Base-by-base conservation (phyloP, 2,113 vertebrate genomes). In the Beaufortia kweichowensis region DNA sequence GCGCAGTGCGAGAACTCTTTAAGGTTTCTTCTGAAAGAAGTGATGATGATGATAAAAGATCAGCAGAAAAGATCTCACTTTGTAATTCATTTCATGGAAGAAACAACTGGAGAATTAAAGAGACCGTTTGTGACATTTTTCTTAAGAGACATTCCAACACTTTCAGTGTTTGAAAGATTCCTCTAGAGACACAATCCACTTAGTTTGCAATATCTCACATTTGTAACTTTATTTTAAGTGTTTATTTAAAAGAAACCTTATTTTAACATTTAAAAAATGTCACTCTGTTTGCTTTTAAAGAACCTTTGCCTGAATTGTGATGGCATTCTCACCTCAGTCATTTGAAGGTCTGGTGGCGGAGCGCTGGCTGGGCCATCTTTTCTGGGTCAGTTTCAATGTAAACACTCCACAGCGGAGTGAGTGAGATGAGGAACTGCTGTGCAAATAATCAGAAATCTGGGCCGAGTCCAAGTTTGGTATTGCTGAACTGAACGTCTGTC, bases 381-480 rank as follows among this genome's bases (percentile, higher is more conserved):
- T 75, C 68, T 71, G 62, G 50, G 75, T 63, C 29, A 43, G 21
- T 73, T 81, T 82, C 73, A 50, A 55, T 65, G 75, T 76, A 83
- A 85, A 82, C 73, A 77, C 81, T 64, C 60, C 33, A 65, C 41
- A n/a, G 61, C 66, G 21, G 63, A 41, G 60, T 62, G 62, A 62
- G 14, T 15, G 60, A 60, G 65, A 78, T 46, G 69, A 77, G 39
- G 64, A 9, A 53, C 82, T 9, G 63, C 78, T 84, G 84, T 79
- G 57, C 35, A 85, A 81, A 84, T 70, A 85, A 83, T 64, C 76
- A 35, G n/a, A 63, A 19, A 63, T 61, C 65, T 75, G 75, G 75
- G 41, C 50, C 48, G 33, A 28, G 56, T 41, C 60, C 60, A 43
- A 79, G 77, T 84, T 81, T 85, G 82, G 79, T 84, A 81, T 84